Percentiles rank a stretch among this genome's conserved stretches.
phyloP scores from a whole-genome alignment of 2,888 invertebrate species.

The Elaeidobius kamerunicus region DNA sequence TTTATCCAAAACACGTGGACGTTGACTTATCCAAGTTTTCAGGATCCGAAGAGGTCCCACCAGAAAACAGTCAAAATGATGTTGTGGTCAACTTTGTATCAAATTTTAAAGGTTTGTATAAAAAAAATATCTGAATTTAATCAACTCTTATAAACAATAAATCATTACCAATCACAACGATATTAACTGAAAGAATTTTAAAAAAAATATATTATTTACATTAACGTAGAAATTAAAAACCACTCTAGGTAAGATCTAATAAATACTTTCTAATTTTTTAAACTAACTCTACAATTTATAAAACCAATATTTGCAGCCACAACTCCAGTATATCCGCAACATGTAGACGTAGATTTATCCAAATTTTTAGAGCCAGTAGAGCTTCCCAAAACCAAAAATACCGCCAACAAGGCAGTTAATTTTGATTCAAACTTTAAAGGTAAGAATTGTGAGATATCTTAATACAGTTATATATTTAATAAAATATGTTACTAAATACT shows the following conservation, averaged over 20 bases:
- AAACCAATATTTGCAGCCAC: slow-evolving; percentile 37
- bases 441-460: too few relatives aligned
- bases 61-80: not conserved
- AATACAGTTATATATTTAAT: too few relatives aligned
- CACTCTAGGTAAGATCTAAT: too few relatives aligned
- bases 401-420: slow-evolving; percentile 27
- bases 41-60: slow-evolving; percentile 13
- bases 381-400: slow-evolving; percentile 4
- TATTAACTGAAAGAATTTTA: too few relatives aligned
- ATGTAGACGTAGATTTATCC: slow-evolving; percentile 30
- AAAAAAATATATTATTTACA: too few relatives aligned
- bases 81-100: slow-evolving; percentile 35
- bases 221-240: too few relatives aligned
- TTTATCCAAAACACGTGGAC: slow-evolving; percentile 37
- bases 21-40: slow-evolving; percentile 21
- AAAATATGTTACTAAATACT: too few relatives aligned
- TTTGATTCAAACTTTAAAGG: slow-evolving; percentile 34
- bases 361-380: slow-evolving; percentile 25
- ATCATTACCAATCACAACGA: too few relatives aligned
- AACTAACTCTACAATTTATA: too few relatives aligned
- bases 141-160: too few relatives aligned
- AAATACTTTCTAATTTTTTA: too few relatives aligned
- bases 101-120: slow-evolving; percentile 32
- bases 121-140: not conserved
- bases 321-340: slow-evolving; percentile 39